Percentiles rank a stretch among this genome's conserved stretches.
phyloP scores from a whole-genome alignment of 2,888 invertebrate genomes.

The Tetropium fuscum region DNA sequence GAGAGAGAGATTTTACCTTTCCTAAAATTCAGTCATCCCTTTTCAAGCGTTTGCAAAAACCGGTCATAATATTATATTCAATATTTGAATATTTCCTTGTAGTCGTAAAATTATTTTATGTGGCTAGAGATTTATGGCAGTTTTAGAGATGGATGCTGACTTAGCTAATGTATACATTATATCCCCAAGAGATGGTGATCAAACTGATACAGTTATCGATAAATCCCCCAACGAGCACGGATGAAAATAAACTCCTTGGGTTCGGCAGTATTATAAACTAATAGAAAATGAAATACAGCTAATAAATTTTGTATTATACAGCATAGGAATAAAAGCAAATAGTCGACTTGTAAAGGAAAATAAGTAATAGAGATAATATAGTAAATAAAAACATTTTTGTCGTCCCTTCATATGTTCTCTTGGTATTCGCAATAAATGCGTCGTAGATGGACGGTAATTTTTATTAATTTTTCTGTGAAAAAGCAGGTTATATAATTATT shows the following conservation, averaged over 20 bases:
- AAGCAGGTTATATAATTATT: too few species aligned
- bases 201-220: neutral
- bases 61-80: neutral
- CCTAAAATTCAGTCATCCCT: too few species aligned
- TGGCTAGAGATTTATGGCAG: neutral
- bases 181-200: neutral
- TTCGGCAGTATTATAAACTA: neutral
- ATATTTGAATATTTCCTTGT: neutral
- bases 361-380: too few species aligned
- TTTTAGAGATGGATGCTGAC: neutral
- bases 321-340: neutral
- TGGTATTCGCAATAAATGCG: too few species aligned
- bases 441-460: too few species aligned
- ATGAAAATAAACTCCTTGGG: neutral
- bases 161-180: neutral
- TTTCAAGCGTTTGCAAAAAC: neutral
- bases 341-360: neutral
- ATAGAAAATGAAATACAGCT: neutral
- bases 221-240: neutral
- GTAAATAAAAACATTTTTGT: too few species aligned
- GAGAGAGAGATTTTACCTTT: too few species aligned
- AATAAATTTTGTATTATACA: neutral
- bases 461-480: too few species aligned
- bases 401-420: too few species aligned
- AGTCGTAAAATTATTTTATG: neutral